A percentile compares a stretch with the other conserved stretches of the same genome.
These are phyloP conservation scores for Mizuhopecten yessoensis DNA, from an alignment of 1,140 invertebrate species.

Conservation along the genomic window DNA sequence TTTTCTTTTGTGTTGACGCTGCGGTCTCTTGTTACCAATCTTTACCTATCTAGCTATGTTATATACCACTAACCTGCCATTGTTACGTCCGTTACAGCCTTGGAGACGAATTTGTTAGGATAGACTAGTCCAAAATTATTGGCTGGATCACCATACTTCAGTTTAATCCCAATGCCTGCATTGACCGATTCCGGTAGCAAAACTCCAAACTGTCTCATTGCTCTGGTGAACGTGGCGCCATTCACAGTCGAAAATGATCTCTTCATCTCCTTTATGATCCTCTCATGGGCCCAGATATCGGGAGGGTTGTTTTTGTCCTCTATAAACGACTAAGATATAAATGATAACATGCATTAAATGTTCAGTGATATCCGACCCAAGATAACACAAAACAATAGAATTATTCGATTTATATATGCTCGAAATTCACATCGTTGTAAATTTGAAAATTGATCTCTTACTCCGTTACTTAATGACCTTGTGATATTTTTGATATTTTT, in stretches of 20 bases:
- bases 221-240: constrained; percentile 57
- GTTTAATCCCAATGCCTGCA: constrained; percentile 70
- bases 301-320: constrained; percentile 68
- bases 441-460: too few species aligned
- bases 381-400: too few species aligned
- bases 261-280: constrained; percentile 60
- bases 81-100: constrained; percentile 57
- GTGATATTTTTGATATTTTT: too few species aligned
- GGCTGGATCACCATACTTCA: constrained; percentile 52
- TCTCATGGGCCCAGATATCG: constrained; percentile 73
- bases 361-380: too few species aligned
- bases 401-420: too few species aligned
- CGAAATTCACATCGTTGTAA: too few species aligned
- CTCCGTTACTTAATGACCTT: too few species aligned
- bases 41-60: too few species aligned
- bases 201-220: constrained; percentile 75
- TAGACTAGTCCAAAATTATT: constrained; percentile 56
- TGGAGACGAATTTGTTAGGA: constrained; percentile 70
- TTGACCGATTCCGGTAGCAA: constrained; percentile 67
- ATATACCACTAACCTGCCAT: constrained; percentile 66
- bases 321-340: constrained; percentile 68
- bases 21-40: too few species aligned
- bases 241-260: constrained; percentile 57
- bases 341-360: too few species aligned
- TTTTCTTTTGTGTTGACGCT: too few species aligned